Base-by-base conservation (phyloP, 1,140 invertebrate genomes). In the Bilobella aurantiaca region DNA sequence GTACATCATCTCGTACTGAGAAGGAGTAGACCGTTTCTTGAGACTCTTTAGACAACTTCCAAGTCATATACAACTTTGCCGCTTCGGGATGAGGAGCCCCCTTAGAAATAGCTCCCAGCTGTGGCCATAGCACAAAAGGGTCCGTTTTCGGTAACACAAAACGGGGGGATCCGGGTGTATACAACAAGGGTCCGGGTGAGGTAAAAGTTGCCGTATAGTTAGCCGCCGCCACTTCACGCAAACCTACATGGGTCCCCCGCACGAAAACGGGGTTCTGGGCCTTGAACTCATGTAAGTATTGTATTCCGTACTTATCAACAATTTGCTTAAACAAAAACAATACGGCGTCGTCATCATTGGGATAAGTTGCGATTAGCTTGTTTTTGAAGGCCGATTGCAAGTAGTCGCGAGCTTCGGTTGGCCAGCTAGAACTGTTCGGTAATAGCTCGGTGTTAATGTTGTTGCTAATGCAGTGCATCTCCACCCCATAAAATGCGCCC, bases 311-410 rank as follows among this genome's bases (percentile, higher is more conserved):
- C 21, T 69, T 69, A 28, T 63, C 67, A 1, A 63, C 63, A 31
- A 69, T 31, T 14, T 53, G 1, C 21, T 65, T 65, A 34, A 58
- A 69, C 59, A 32, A 56, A 28, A 49, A 69, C 0, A 69, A 37
- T 1, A 65, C 60, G 21, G 67, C 63, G 28, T 69, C 67, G 30
- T 69, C 67, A 29, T 69, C 67, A 60, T 69, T 69, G 0, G 67
- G 67, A 27, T 65, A 69, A 2, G 67, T 65, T 1, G 32, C 1
- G 16, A 64, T 34, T 3, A 69, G 59, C 23, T 63, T 62, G 3
- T 47, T 47, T 1, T 59, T 65, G 2, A 65, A 59, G 16, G 46
- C 57, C 0, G 63, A 60, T 2, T 30, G 21, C 23, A 69, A 47
- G 23, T 59, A 69, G 29, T 69, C 67, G 0, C 27, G 27, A 25